Conservation (phyloP, 2,113 vertebrate genomes). For the Nymphicus hollandicus region DNA sequence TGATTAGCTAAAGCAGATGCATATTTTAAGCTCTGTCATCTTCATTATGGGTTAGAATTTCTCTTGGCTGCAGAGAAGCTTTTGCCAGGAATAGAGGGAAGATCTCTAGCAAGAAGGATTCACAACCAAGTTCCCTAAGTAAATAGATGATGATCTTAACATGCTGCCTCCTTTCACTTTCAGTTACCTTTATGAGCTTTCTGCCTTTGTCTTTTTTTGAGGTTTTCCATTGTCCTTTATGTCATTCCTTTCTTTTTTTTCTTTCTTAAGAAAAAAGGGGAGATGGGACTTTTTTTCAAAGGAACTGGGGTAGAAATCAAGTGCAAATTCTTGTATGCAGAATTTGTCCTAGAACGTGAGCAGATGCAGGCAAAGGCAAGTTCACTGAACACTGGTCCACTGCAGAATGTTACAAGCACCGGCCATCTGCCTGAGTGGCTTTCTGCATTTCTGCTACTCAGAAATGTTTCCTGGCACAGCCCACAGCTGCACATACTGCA, state of each 20-base stretch:
- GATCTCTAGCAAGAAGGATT: background rate
- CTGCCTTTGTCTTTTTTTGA: background rate
- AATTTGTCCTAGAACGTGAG: background rate
- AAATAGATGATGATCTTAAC: background rate
- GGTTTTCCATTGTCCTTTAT: background rate
- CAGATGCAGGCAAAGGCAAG: background rate
- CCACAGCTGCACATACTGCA: background rate
- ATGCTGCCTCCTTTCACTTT: background rate
- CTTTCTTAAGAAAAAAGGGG: background rate
- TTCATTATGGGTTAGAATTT: background rate
- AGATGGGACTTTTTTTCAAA: background rate
- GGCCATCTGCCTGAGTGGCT: background rate
- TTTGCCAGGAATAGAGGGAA: background rate
- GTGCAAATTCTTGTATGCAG: background rate
- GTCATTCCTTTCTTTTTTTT: fast-evolving
- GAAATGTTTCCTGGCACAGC: background rate
- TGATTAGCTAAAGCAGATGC: fast-evolving
- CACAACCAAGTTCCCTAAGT: background rate
- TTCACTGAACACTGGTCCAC: background rate
- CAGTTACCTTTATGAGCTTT: background rate
- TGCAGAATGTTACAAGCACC: background rate
- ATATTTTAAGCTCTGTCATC: background rate
- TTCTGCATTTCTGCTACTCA: background rate
- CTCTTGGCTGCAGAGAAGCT: background rate
- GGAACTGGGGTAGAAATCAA: background rate